Evolutionary conservation across 2,888 invertebrate genomes (phyloP).

Genomic region (Yponomeuta cagnagella): DNA sequence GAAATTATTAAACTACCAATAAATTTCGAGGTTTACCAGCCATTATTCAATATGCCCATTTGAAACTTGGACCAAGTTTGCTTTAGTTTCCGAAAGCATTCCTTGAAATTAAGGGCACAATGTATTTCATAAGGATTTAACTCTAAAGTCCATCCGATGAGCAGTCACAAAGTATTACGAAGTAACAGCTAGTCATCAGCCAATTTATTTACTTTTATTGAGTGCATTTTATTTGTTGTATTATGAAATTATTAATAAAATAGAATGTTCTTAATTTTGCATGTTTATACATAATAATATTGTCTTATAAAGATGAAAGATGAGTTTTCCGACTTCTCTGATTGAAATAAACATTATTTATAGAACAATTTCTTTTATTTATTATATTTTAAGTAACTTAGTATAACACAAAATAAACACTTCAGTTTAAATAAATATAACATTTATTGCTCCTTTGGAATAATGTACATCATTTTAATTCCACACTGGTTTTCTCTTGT

Average conservation of each 20-base stretch:
- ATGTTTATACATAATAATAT: neutral
- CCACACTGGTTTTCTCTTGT: neutral
- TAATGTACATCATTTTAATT: conserved; percentile 21
- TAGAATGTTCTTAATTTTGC: neutral
- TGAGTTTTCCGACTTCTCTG: conserved; percentile 20
- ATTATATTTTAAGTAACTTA: conserved; percentile 9
- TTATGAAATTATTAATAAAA: neutral
- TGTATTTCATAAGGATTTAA: neutral
- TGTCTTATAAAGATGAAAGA: neutral
- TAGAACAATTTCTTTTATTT: conserved; percentile 20
- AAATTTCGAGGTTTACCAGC: neutral
- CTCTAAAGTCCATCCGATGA: neutral
- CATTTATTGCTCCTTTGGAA: conserved; percentile 28
- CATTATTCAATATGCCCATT: neutral
- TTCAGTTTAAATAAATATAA: conserved; percentile 18
- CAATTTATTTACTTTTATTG: neutral
- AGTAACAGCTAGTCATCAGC: neutral
- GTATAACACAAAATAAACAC: neutral
- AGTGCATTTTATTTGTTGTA: neutral
- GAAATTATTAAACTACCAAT: neutral
- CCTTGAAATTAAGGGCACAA: neutral
- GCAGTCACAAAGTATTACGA: neutral
- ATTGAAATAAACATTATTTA: conserved; percentile 26
- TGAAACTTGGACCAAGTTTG: neutral
- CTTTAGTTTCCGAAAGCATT: neutral